These are phyloP conservation scores for Seriola dumerili DNA, from an alignment of 2,113 vertebrate genomes.

Conservation along the genomic window DNA sequence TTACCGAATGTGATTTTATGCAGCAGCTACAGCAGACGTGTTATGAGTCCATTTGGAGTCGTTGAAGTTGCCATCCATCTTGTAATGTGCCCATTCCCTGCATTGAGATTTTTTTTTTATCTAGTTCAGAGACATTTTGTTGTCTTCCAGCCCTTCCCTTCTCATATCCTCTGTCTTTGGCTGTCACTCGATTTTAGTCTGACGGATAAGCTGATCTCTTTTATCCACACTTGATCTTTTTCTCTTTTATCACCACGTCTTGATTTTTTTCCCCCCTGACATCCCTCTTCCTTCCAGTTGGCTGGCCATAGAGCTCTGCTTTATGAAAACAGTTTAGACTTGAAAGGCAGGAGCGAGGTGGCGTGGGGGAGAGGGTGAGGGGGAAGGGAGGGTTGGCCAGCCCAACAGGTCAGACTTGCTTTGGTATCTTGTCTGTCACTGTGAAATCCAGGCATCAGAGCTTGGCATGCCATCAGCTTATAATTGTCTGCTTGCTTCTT, in stretches of 20 bases:
- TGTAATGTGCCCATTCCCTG: conserved; percentile 45
- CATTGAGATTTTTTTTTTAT: conserved; percentile 7
- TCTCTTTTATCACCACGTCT: conserved; percentile 74
- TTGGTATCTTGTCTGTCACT: conserved; percentile 49
- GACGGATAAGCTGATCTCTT: conserved; percentile 78
- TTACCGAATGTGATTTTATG: conserved; percentile 40
- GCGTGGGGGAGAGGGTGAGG: not conserved
- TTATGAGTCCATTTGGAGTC: conserved; percentile 68
- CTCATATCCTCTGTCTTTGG: conserved; percentile 68
- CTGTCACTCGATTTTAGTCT: conserved; percentile 72
- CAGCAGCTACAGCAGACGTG: conserved; percentile 50
- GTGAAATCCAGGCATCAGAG: conserved; percentile 33
- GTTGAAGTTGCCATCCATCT: conserved; percentile 55
- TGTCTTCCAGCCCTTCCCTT: conserved; percentile 55
- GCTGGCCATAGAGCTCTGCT: conserved; percentile 56
- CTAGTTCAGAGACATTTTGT: conserved; percentile 64
- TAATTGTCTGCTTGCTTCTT: conserved; percentile 62
- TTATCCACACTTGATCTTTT: conserved; percentile 82
- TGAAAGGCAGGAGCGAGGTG: conserved; percentile 63
- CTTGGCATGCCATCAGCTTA: conserved; percentile 45
- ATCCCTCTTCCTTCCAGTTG: conserved; percentile 64
- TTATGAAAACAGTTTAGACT: conserved; percentile 75
- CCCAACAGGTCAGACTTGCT: conserved; percentile 44
- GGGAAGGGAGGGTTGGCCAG: not conserved
- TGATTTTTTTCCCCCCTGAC: conserved; percentile 54